A percentile compares a stretch with the other conserved stretches of the same genome.
Evolutionary conservation across 2,113 vertebrate genomes (phyloP).

Genomic region (Pionites leucogaster): DNA sequence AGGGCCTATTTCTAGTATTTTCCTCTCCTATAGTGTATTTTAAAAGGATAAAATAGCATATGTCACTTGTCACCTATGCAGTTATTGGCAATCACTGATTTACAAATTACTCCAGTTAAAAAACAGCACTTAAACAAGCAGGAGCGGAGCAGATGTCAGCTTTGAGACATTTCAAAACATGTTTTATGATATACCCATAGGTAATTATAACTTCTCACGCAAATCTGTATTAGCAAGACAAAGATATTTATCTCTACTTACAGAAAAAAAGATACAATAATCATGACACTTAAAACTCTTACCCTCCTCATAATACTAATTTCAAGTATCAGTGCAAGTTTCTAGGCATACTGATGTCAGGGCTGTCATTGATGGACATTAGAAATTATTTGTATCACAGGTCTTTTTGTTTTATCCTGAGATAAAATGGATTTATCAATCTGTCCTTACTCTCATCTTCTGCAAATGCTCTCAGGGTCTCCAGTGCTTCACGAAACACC

Average conservation of each 20-base stretch:
- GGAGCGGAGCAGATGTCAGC: not conserved
- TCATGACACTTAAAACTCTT: not conserved
- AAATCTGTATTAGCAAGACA: not conserved
- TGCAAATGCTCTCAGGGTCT: constrained; percentile 86
- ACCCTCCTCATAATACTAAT: not conserved
- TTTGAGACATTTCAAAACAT: not conserved
- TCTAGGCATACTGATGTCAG: not conserved
- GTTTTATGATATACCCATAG: not conserved
- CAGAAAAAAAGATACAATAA: not conserved
- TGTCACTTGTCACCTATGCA: not conserved
- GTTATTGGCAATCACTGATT: not conserved
- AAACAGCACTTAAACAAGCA: not conserved
- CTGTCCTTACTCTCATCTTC: constrained; percentile 74
- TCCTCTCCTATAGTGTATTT: not conserved
- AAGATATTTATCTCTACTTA: not conserved
- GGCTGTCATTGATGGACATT: not conserved
- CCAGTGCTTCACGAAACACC: constrained; percentile 86
- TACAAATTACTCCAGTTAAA: not conserved
- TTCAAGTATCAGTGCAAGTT: not conserved
- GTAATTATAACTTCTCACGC: not conserved
- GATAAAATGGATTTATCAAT: not conserved
- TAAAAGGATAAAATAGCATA: not conserved
- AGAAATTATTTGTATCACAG: not conserved
- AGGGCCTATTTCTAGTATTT: not conserved
- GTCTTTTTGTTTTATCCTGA: not conserved